Conservation (phyloP, 2,113 vertebrate species). For the Hypanus sabinus region DNA sequence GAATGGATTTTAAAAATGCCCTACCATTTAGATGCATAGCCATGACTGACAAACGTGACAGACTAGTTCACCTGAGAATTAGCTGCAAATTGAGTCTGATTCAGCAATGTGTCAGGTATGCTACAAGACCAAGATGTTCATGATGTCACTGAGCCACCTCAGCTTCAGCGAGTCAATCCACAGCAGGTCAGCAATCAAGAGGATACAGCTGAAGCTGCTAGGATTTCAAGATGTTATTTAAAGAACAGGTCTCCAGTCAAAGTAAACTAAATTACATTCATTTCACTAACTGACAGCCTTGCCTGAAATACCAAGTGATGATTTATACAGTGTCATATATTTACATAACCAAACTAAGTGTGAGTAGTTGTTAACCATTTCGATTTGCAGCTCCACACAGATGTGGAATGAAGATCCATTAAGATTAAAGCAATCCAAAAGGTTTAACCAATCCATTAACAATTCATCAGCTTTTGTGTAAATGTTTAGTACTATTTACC, state of each 20-base stretch:
- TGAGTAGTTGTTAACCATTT: background rate
- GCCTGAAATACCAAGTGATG: constrained; percentile 20
- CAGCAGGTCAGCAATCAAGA: constrained; percentile 20
- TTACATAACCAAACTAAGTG: constrained; percentile 18
- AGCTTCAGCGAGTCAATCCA: background rate
- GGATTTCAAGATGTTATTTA: constrained; percentile 18
- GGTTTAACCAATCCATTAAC: background rate
- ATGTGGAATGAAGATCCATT: background rate
- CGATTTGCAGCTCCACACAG: background rate
- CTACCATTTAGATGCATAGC: background rate
- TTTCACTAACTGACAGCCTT: constrained; percentile 15
- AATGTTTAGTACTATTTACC: background rate
- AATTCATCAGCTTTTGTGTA: background rate
- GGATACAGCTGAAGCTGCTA: constrained; percentile 6
- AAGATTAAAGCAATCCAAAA: background rate
- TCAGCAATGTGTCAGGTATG: constrained; percentile 23
- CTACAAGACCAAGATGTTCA: background rate
- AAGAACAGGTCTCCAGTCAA: background rate
- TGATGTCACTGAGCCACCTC: background rate
- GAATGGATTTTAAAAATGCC: background rate
- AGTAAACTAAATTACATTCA: constrained; percentile 15
- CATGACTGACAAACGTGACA: constrained; percentile 5
- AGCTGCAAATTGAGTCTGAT: constrained; percentile 20
- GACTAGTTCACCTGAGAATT: constrained; percentile 24
- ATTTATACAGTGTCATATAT: constrained; percentile 33